A percentile compares a stretch with the other conserved stretches of the same genome.
Conservation (phyloP, 2,888 invertebrate species). For the Epirrita christyi region DNA sequence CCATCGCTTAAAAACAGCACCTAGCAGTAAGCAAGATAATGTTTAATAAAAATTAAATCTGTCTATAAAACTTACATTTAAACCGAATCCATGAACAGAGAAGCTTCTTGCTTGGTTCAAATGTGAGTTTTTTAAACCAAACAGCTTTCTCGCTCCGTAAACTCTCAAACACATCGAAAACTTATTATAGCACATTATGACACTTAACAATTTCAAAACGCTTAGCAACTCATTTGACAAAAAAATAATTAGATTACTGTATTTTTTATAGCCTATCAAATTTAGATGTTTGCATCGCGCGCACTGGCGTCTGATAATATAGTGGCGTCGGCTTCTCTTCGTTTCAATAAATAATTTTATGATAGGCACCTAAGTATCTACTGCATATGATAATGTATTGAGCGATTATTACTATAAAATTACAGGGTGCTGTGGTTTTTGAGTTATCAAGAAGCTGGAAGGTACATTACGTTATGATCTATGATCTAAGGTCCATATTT, state of each 20-base stretch:
- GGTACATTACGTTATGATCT: too few relatives aligned
- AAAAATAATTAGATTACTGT: neutral
- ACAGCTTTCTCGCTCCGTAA: constrained; percentile 45
- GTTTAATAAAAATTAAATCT: neutral
- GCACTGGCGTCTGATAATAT: constrained; percentile 7
- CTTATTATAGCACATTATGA: constrained; percentile 62
- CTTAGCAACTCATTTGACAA: neutral
- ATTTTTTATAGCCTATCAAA: neutral
- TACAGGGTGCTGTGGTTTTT: constrained; percentile 38
- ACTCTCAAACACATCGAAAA: constrained; percentile 50
- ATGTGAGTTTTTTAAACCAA: constrained; percentile 34
- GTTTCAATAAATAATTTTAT: constrained; percentile 48
- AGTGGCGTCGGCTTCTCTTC: constrained; percentile 39
- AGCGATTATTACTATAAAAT: constrained; percentile 34
- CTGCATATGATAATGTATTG: constrained; percentile 52
- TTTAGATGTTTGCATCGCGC: constrained; percentile 3
- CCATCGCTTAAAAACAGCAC: too few relatives aligned
- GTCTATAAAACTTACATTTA: constrained; percentile 56
- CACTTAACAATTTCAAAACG: constrained; percentile 21
- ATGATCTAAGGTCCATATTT: too few relatives aligned
- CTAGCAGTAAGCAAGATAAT: too few relatives aligned
- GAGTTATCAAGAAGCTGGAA: neutral
- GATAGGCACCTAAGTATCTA: constrained; percentile 22
- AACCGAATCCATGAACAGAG: constrained; percentile 55
- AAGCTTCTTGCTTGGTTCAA: constrained; percentile 54